phyloP scores from a whole-genome alignment of 2,113 vertebrate species.

The Hemiscyllium ocellatum region DNA sequence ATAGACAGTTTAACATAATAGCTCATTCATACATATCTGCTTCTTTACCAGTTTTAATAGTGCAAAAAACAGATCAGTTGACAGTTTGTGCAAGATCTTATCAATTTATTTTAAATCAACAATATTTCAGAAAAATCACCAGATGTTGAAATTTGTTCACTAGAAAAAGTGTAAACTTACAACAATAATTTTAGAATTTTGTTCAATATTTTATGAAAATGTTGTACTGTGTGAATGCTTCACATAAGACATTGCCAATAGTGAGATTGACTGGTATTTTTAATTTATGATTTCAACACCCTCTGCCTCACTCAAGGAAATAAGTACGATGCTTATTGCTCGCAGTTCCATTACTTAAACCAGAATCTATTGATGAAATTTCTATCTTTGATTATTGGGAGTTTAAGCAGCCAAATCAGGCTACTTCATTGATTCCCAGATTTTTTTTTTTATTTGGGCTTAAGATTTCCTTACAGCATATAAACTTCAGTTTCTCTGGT shows the following conservation, averaged over 20 bases:
- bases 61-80: neutral
- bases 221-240: neutral
- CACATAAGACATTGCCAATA: neutral
- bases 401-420: slow-evolving; percentile 14
- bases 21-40: neutral
- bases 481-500: neutral
- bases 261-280: neutral
- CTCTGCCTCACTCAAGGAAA: neutral
- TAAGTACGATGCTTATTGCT: neutral
- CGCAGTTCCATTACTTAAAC: neutral
- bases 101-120: neutral
- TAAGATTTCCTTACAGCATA: neutral
- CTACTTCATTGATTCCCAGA: neutral
- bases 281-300: neutral
- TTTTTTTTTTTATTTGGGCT: neutral
- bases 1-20: slow-evolving; percentile 22
- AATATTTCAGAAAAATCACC: neutral
- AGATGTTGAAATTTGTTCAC: neutral
- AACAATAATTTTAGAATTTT: neutral
- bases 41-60: slow-evolving; percentile 5
- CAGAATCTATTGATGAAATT: neutral
- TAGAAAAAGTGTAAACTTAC: neutral
- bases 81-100: neutral
- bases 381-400: neutral
- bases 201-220: neutral